Conservation (phyloP, 2,888 invertebrate species). For the Ptilodon capucinus region DNA sequence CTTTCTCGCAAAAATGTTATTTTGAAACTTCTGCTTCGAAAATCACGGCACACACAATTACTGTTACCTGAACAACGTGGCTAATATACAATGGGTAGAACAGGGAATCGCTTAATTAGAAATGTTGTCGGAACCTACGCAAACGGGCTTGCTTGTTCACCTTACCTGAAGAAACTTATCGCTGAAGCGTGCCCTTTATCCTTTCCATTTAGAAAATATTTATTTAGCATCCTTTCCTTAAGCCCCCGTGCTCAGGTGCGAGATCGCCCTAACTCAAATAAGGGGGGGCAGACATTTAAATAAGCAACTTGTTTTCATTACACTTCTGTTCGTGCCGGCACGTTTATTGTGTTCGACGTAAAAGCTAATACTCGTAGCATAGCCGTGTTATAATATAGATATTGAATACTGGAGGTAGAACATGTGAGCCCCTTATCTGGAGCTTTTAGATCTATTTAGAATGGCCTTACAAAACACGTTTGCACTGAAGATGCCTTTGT, state of each 20-base stretch:
- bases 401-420: too few relatives aligned
- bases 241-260: constrained; percentile 73
- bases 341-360: constrained; percentile 34
- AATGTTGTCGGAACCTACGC: constrained; percentile 62
- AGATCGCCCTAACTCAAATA: constrained; percentile 75
- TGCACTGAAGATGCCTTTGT: too few relatives aligned
- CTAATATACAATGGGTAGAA: constrained; percentile 37
- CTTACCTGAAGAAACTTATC: constrained; percentile 67
- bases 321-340: constrained; percentile 39
- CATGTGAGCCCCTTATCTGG: too few relatives aligned
- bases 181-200: constrained; percentile 71
- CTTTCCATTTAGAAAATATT: constrained; percentile 77
- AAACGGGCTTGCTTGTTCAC: constrained; percentile 64
- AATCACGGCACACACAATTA: constrained; percentile 30
- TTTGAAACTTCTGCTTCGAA: constrained; percentile 14
- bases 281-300: constrained; percentile 69
- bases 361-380: constrained; percentile 17
- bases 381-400: background rate
- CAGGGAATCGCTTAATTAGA: constrained; percentile 65
- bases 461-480: too few relatives aligned
- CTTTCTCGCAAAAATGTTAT: constrained; percentile 12
- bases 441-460: too few relatives aligned
- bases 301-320: constrained; percentile 69
- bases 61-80: constrained; percentile 16
- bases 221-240: constrained; percentile 78